phyloP scores from a whole-genome alignment of 1,140 invertebrate genomes.

The Trachymyrmex septentrionalis region DNA sequence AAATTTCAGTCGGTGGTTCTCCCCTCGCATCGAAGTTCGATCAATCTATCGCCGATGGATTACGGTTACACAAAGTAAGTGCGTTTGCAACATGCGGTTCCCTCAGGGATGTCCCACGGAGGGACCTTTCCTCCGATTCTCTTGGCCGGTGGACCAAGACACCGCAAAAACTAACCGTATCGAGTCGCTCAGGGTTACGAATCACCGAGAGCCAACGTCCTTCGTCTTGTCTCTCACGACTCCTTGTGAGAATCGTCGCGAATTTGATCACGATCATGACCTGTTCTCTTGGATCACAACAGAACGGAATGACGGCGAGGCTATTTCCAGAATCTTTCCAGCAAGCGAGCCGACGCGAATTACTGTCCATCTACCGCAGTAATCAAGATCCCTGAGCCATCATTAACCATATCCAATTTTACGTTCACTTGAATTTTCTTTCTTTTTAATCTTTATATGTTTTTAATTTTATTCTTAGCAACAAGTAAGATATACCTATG shows the following conservation, averaged over 20 bases:
- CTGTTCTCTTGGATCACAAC: slow-evolving; percentile 41
- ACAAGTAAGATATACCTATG: neutral
- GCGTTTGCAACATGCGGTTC: slow-evolving; percentile 64
- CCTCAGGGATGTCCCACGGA: slow-evolving; percentile 70
- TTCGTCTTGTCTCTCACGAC: slow-evolving; percentile 68
- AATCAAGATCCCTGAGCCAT: slow-evolving; percentile 25
- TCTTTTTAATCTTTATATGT: slow-evolving; percentile 10
- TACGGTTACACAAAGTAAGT: slow-evolving; percentile 68
- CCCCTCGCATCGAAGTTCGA: slow-evolving; percentile 74
- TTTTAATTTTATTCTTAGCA: slow-evolving; percentile 3
- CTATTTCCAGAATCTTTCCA: slow-evolving; percentile 43
- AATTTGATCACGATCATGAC: slow-evolving; percentile 72
- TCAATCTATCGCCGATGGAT: slow-evolving; percentile 53
- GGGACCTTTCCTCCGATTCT: slow-evolving; percentile 24
- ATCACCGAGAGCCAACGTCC: slow-evolving; percentile 53
- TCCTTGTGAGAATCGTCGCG: slow-evolving; percentile 64
- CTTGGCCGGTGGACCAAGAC: slow-evolving; percentile 72
- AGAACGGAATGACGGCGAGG: slow-evolving; percentile 35
- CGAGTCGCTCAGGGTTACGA: slow-evolving; percentile 64
- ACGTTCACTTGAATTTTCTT: neutral
- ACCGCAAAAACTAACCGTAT: slow-evolving; percentile 80
- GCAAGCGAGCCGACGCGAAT: slow-evolving; percentile 14
- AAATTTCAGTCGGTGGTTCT: slow-evolving; percentile 79
- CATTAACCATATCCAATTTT: slow-evolving; percentile 46
- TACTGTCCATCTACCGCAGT: slow-evolving; percentile 21